Percentiles rank a stretch among this genome's conserved stretches.
Evolutionary conservation across 2,888 invertebrate species (phyloP).

Genomic region (Cantharis rufa): DNA sequence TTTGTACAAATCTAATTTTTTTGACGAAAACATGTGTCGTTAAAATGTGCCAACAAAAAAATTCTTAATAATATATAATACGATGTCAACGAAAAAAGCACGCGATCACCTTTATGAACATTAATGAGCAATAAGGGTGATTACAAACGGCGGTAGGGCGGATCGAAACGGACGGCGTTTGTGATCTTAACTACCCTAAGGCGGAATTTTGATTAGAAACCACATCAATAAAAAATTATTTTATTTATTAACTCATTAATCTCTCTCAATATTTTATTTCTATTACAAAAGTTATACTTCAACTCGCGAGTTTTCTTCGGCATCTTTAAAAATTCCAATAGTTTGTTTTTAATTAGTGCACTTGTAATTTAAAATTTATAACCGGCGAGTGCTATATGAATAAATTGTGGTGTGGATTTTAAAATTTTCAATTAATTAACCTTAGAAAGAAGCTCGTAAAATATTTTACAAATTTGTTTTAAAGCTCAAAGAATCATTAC

Average conservation of each 20-base stretch:
- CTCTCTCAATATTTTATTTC: not conserved
- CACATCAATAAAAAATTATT: constrained; percentile 16
- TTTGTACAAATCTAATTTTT: not conserved
- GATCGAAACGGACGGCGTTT: constrained; percentile 18
- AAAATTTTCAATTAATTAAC: too few relatives aligned
- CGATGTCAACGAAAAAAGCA: constrained; percentile 29
- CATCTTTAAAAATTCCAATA: not conserved
- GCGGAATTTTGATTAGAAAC: constrained; percentile 19
- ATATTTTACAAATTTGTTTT: too few relatives aligned
- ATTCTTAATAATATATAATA: constrained; percentile 24
- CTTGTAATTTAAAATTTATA: not conserved
- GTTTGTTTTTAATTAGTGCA: not conserved
- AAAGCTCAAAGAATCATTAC: too few relatives aligned
- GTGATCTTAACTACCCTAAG: constrained; percentile 24
- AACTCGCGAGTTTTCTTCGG: not conserved
- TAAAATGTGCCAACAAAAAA: constrained; percentile 25
- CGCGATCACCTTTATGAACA: constrained; percentile 38
- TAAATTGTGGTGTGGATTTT: too few relatives aligned
- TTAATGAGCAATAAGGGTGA: constrained; percentile 38
- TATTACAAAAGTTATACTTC: not conserved
- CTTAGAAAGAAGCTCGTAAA: too few relatives aligned
- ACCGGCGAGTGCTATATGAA: not conserved
- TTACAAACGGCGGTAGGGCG: constrained; percentile 31
- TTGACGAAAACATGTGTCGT: constrained; percentile 19
- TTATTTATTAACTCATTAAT: not conserved